A percentile compares a stretch with the other conserved stretches of the same genome.
phyloP scores from a whole-genome alignment of 2,113 vertebrate genomes.

The Nerophis ophidion region DNA sequence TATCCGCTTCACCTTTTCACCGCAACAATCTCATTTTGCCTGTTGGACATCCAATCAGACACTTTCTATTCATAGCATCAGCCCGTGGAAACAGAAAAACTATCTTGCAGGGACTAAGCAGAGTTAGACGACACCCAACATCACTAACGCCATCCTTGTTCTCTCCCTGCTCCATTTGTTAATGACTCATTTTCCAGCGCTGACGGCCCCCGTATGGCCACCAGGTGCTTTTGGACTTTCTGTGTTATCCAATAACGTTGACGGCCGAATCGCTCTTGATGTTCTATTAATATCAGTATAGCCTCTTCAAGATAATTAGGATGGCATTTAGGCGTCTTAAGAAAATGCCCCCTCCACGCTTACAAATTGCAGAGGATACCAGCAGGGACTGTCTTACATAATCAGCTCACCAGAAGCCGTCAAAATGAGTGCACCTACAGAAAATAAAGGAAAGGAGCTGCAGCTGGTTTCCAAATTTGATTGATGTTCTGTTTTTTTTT shows the following conservation, averaged over 20 bases:
- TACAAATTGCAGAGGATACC: slow-evolving; percentile 25
- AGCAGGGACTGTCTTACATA: slow-evolving; percentile 12
- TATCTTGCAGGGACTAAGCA: too few relatives aligned
- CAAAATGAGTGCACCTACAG: slow-evolving; percentile 16
- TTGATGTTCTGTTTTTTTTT: slow-evolving; percentile 36
- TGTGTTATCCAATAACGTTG: not conserved
- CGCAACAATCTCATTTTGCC: slow-evolving; percentile 24
- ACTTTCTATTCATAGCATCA: slow-evolving; percentile 28
- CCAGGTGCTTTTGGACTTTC: slow-evolving; percentile 1
- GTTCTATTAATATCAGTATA: not conserved
- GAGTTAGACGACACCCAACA: too few relatives aligned
- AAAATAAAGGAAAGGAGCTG: slow-evolving; percentile 24
- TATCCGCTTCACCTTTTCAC: slow-evolving; percentile 41
- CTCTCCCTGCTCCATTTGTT: not conserved
- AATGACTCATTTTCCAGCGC: not conserved
- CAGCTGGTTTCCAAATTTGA: slow-evolving; percentile 21
- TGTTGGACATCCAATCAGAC: slow-evolving; percentile 47
- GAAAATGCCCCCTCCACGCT: slow-evolving; percentile 18
- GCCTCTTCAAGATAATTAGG: slow-evolving; percentile 5
- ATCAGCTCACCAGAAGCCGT: slow-evolving; percentile 29
- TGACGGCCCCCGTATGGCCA: not conserved
- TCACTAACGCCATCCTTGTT: not conserved
- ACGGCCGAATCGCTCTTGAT: not conserved
- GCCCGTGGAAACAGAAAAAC: slow-evolving; percentile 7
- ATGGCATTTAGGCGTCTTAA: slow-evolving; percentile 33